These are phyloP conservation scores for Colius striatus DNA, from an alignment of 2,113 vertebrate species.

Conservation along the genomic window DNA sequence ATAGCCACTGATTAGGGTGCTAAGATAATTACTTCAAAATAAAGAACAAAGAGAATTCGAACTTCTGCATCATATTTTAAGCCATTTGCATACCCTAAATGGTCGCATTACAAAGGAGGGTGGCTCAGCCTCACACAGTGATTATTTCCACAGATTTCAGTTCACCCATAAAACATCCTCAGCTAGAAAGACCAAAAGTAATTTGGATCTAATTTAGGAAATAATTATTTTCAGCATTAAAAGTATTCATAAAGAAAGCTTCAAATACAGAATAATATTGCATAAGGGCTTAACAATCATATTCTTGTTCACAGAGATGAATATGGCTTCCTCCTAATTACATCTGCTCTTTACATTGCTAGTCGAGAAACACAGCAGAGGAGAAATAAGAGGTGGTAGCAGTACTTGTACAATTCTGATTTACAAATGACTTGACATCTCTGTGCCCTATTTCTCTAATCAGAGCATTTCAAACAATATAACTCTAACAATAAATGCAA, in stretches of 20 bases:
- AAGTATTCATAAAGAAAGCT: not conserved
- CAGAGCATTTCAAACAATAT: not conserved
- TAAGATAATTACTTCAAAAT: not conserved
- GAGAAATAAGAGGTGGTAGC: not conserved
- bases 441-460: not conserved
- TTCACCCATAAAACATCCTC: not conserved
- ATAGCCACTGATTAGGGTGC: not conserved
- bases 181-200: not conserved
- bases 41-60: not conserved
- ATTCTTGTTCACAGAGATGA: not conserved
- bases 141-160: not conserved
- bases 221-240: not conserved
- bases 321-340: not conserved
- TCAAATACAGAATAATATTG: not conserved
- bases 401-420: not conserved
- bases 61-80: not conserved
- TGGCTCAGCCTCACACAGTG: not conserved
- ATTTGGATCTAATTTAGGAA: not conserved
- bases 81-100: not conserved
- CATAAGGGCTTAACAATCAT: not conserved
- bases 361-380: fast-evolving
- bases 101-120: not conserved
- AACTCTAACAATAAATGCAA: not conserved
- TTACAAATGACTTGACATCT: not conserved
- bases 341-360: not conserved